Base-by-base conservation (phyloP, 2,888 invertebrate species). In the Dryococelus australis region DNA sequence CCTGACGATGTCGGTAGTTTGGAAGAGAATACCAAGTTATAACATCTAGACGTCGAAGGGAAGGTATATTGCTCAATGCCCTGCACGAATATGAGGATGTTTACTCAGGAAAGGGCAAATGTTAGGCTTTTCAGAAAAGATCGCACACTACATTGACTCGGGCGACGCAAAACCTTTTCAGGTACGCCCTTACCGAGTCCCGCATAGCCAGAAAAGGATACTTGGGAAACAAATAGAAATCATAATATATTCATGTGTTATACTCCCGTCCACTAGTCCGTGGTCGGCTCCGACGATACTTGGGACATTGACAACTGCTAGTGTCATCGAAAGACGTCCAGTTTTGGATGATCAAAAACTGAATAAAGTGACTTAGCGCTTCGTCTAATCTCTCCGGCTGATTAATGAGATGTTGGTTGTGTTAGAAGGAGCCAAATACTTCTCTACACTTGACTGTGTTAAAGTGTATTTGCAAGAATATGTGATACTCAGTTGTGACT, bases 351-450 rank as follows among this genome's bases (percentile, higher is more conserved):
- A 86, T 27, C n/a, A 88, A 78, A 88, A 47, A 24, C 53, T 89
- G 43, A 89, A 89, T 87, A 79, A 85, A 9, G 88, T 90, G 12
- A 88, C 89, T 8, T 88, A 89, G 80, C 78, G 89, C 20, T 89
- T 89, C 47, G 89, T 80, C 88, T 90, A 87, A 35, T 89, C 89
- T 9, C 88, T 90, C 43, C 89, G 87, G 26, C 88, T 87, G 16
- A 47, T 47, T 47, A 6, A 47, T 8, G 47, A 47, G 47, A 47
- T 8, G 16, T 47, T 47, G 16, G 47, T 5, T 16, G 8, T 13
- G 10, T 13, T 80, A 12, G 80, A 26, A 20, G 80, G 80, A 28
- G 26, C 80, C 26, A 26, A 80, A n/a, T 80, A 80, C 24, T 80
- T 80, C 24, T 20, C 3, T 8, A n/a, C 89, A 3, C 12, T 80